Evolutionary conservation across 2,888 invertebrate species (phyloP).

Genomic region (Caenorhabditis becei): DNA sequence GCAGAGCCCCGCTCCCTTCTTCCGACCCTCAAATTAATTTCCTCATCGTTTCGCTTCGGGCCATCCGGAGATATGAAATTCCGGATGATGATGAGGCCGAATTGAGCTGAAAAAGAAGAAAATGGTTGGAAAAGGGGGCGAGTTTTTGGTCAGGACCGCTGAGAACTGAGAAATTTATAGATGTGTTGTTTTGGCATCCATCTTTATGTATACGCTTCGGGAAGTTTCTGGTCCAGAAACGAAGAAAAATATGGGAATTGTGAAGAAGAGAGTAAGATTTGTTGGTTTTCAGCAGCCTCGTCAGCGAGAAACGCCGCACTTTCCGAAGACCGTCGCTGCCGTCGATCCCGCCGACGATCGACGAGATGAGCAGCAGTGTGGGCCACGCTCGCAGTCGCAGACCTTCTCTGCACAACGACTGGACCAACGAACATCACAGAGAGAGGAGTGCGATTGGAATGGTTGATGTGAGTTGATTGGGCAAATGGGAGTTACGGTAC

Average conservation of each 20-base stretch:
- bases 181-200: neutral
- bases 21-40: constrained; percentile 22
- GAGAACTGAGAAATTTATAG: constrained; percentile 12
- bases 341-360: constrained; percentile 64
- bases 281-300: constrained; percentile 48
- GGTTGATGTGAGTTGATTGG: constrained; percentile 45
- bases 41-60: constrained; percentile 14
- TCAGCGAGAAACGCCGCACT: constrained; percentile 48
- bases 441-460: constrained; percentile 28
- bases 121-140: neutral
- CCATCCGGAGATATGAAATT: constrained; percentile 17
- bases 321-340: constrained; percentile 66
- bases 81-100: neutral
- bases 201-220: neutral
- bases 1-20: constrained; percentile 7
- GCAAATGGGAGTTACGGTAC: too few relatives aligned
- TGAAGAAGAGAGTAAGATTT: neutral
- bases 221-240: neutral
- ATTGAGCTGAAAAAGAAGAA: neutral
- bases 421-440: constrained; percentile 50
- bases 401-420: constrained; percentile 61
- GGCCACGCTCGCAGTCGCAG: constrained; percentile 64
- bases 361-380: constrained; percentile 68
- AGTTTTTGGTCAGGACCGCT: neutral
- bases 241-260: neutral